A percentile compares a stretch with the other conserved stretches of the same genome.
Evolutionary conservation across 2,888 invertebrate species (phyloP).

Genomic region (Idaea aversata): DNA sequence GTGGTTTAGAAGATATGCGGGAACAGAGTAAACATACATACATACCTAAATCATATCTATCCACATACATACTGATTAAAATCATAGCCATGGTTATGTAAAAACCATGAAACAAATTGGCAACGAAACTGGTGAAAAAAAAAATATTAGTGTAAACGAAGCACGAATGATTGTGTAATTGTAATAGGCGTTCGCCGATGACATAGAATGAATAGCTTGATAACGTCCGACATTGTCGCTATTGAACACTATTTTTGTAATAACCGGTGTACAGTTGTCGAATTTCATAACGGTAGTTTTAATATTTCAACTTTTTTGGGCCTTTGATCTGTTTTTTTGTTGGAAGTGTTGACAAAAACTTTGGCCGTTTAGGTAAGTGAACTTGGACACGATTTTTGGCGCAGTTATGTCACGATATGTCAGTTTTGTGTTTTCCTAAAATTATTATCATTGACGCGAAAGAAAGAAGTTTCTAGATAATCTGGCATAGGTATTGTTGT

Average conservation of each 20-base stretch:
- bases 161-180: conserved; percentile 1
- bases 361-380: background rate
- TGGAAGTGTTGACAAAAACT: background rate
- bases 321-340: background rate
- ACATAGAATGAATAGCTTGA: conserved; percentile 39
- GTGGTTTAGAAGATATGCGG: too few relatives aligned
- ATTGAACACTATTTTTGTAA: background rate
- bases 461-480: too few relatives aligned
- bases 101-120: background rate
- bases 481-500: too few relatives aligned
- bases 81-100: too few relatives aligned
- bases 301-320: background rate
- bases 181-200: conserved; percentile 24
- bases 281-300: conserved; percentile 1
- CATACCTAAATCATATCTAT: too few relatives aligned
- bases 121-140: background rate
- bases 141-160: background rate
- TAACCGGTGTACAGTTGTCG: background rate
- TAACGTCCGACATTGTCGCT: conserved; percentile 24
- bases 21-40: too few relatives aligned
- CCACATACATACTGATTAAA: too few relatives aligned
- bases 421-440: too few relatives aligned
- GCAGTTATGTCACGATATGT: too few relatives aligned
- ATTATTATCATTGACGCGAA: too few relatives aligned
- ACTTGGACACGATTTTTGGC: too few relatives aligned